A percentile compares a stretch with the other conserved stretches of the same genome.
Conservation (phyloP, 92 coral and sea anemone genomes). For the Micromussa lordhowensis region DNA sequence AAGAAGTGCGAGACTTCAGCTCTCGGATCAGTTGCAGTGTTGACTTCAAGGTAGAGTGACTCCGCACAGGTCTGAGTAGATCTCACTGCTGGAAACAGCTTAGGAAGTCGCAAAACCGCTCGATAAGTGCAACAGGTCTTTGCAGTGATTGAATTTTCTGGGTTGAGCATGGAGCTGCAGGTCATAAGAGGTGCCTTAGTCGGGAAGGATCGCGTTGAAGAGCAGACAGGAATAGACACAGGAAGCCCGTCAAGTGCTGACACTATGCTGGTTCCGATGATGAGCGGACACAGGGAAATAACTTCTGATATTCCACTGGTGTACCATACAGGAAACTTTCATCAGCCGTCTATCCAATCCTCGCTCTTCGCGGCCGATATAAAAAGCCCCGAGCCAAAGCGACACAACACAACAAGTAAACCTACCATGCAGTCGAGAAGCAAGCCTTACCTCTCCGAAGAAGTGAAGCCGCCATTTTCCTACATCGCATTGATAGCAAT, state of each 20-base stretch:
- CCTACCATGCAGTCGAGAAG: conserved; percentile 69
- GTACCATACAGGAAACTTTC: conserved; percentile 44
- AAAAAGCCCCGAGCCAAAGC: conserved; percentile 56
- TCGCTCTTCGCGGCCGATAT: conserved; percentile 55
- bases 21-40: not conserved
- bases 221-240: conserved; percentile 31
- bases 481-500: conserved; percentile 96
- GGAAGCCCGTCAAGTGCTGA: conserved; percentile 50
- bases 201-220: conserved; percentile 29
- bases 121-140: conserved; percentile 19
- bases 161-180: conserved; percentile 27
- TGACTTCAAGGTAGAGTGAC: not conserved
- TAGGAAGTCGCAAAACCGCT: conserved; percentile 6
- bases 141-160: not conserved
- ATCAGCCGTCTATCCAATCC: conserved; percentile 49
- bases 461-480: conserved; percentile 96
- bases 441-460: conserved; percentile 97
- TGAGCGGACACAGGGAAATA: conserved; percentile 45
- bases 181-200: conserved; percentile 12
- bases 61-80: conserved; percentile 16
- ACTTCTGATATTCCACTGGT: conserved; percentile 43
- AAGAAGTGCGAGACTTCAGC: conserved; percentile 18
- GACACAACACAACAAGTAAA: conserved; percentile 20
- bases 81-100: conserved; percentile 5
- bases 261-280: conserved; percentile 35